Evolutionary conservation across 2,113 vertebrate species (phyloP), one percentile per base, ranked within the genome.

Genomic region (Theristicus caerulescens): DNA sequence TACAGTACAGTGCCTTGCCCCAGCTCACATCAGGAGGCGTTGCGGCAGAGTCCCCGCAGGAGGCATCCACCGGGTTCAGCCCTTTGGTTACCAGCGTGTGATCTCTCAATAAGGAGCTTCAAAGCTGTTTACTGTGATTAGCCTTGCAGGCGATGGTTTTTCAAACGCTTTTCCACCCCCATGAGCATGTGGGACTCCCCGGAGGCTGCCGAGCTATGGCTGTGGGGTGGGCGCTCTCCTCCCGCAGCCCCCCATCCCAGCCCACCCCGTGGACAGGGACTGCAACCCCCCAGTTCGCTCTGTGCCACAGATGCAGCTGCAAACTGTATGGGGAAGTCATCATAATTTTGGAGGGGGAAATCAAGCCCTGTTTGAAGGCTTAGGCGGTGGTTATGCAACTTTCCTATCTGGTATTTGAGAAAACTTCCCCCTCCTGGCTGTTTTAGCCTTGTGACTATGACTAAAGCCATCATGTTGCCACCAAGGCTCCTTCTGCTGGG

Each of bases 361-460:
- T 77, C 58, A 78, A 78, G 29, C 74, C 40, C 36, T 47, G 52
- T 69, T 47, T 69, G 74, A 92, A 67, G 65, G 40, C 59, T 83
- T 71, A 76, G 52, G n/a, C 9, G 40, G 69, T 7, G 18, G 36
- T 92, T 88, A 90, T 38, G 90, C 87, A 96, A 95, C 47, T 90
- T 93, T 96, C 77, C 92, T 85, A 73, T 61, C 64, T 87, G 58
- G 42, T 82, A 26, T 93, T 88, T 94, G 87, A 80, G 93, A 91
- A 72, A 93, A 88, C 94, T 94, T 96, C 72, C 80, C 62, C 46
- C 76, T 97, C 36, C 32, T 64, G 40, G 18, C n/a, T 83, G 52
- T 24, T 38, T 26, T 51, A 79, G 95, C 92, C 91, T 94, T 93
- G 95, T 97, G 96, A 93, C 90, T 88, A 54, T 96, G 97, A 95